A percentile compares a stretch with the other conserved stretches of the same genome.
phyloP scores from a whole-genome alignment of 2,797 vertebrate species.

The Macrochelys suwanniensis region DNA sequence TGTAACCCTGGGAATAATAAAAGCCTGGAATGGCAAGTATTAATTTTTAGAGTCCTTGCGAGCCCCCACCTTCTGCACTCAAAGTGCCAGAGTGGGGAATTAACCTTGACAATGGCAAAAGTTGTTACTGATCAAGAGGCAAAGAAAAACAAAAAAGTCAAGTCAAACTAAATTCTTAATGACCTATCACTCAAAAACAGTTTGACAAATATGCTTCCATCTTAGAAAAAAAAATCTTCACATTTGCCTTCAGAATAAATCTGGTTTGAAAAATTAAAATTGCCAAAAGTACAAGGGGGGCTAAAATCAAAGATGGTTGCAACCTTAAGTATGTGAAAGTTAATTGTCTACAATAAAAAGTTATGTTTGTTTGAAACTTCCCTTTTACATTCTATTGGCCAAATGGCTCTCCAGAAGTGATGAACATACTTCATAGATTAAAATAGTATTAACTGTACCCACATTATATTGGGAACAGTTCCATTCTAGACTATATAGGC shows the following conservation, averaged over 20 bases:
- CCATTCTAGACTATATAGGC: too few species aligned
- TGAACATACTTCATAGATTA: background rate
- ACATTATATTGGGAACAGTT: background rate
- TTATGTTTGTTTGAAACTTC: constrained; percentile 25
- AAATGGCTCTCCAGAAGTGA: background rate
- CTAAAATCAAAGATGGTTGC: background rate
- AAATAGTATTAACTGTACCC: background rate
- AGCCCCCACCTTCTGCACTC: too few species aligned
- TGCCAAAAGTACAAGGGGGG: constrained; percentile 9
- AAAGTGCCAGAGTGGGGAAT: too few species aligned
- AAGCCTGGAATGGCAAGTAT: too few species aligned
- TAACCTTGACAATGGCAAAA: too few species aligned
- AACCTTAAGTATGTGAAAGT: background rate
- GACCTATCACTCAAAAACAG: too few species aligned
- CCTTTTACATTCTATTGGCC: background rate
- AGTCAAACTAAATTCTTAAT: background rate
- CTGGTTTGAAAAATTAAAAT: background rate
- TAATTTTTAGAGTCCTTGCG: too few species aligned
- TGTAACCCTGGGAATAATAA: too few species aligned
- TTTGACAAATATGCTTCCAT: too few species aligned
- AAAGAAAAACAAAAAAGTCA: constrained; percentile 11
- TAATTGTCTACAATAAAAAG: constrained; percentile 18
- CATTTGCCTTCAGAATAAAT: background rate
- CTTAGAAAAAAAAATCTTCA: background rate
- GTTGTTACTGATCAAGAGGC: background rate